Base-by-base conservation (phyloP, 2,797 vertebrate genomes). In the Tapera naevia region DNA sequence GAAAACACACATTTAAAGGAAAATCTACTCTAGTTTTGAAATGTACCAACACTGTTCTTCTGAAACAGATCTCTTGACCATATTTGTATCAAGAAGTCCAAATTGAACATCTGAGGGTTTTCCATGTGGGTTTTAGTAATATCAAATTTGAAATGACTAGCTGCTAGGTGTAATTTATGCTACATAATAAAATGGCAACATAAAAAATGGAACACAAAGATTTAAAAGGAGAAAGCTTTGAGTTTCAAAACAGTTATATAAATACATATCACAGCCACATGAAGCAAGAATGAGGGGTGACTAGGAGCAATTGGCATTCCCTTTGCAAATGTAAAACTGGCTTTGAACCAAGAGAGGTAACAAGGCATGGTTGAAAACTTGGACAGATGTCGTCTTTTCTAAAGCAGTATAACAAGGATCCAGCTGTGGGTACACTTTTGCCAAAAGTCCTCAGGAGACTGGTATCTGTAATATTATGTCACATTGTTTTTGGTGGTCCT, bases 361-460 rank as follows among this genome's bases (percentile, higher is more conserved):
- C 11, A 45, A 66, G 32, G 56, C 28, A 50, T 5, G 10, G 54
- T 82, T 94, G 86, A 83, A 86, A 80, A 62, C 28, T 8, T 43
- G n/a, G 3, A 57, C 33, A 71, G 14, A 53, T 57, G 37, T 37
- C 61, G 16, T 45, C 28, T 19, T 14, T 69, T 62, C 65, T 54
- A n/a, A 80, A 75, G 35, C 18, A 67, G 58, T 14, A 10, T 41
- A 65, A 21, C 7, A 30, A 80, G 61, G 50, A 91, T 64, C 62
- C 85, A 85, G 64, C 61, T 73, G n/a, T 23, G 51, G 58, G 23
- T 22, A 2, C 75, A 41, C 71, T 79, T 74, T 80, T 95, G 91
- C 87, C 86, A 89, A 48, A 71, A 92, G 69, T 87, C 93, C 88
- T 92, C 45, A 58, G 88, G 78, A 95, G 71, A 58, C 43, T 35